These are phyloP conservation scores for Aix galericulata DNA, from an alignment of 2,113 vertebrate genomes.

Conservation along the genomic window DNA sequence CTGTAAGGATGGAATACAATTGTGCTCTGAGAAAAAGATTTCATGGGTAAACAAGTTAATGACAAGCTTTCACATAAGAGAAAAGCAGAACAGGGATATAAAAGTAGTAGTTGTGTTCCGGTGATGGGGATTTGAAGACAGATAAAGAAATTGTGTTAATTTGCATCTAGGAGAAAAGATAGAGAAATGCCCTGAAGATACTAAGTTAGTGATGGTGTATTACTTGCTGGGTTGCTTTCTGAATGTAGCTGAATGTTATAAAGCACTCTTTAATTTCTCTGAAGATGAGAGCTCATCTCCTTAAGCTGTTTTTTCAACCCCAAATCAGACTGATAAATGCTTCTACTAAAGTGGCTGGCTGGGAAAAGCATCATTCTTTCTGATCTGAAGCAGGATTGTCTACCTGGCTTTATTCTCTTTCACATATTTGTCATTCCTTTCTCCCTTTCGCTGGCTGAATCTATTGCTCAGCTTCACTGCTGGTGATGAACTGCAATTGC, in stretches of 20 bases:
- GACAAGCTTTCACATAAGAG: not conserved
- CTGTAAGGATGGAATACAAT: not conserved
- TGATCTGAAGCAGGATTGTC: not conserved
- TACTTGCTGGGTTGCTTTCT: not conserved
- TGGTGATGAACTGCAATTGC: not conserved
- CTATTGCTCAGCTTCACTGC: not conserved
- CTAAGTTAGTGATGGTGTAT: not conserved
- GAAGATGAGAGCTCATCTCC: not conserved
- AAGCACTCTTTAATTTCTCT: not conserved
- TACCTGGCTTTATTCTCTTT: not conserved
- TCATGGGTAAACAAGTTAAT: conserved; percentile 56
- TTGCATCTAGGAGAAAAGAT: not conserved
- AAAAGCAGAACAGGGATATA: not conserved
- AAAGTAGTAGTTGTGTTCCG: not conserved
- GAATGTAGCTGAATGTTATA: not conserved
- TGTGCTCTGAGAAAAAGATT: not conserved
- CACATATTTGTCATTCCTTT: not conserved
- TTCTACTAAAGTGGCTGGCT: conserved; percentile 15
- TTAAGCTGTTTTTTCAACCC: not conserved
- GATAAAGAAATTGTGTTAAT: not conserved
- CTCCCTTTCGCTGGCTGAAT: not conserved
- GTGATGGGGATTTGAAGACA: not conserved
- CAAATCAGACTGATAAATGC: conserved; percentile 34
- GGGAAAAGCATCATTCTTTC: not conserved
- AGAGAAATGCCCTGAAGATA: not conserved